phyloP scores from a whole-genome alignment of 2,888 invertebrate genomes.

The Liodrosophila aerea region DNA sequence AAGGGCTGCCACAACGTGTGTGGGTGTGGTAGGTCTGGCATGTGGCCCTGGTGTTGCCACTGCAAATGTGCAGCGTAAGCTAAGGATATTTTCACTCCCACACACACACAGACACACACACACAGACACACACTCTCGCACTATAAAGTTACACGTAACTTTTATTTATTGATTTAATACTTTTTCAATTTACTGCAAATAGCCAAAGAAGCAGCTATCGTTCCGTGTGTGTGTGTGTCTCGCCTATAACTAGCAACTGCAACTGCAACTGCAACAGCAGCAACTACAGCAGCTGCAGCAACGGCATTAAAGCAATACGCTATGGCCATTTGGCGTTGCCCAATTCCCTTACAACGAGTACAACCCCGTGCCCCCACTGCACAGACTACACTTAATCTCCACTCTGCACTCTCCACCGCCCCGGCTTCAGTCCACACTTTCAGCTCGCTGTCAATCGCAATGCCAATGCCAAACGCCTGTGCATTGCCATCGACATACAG shows the following conservation, averaged over 20 bases:
- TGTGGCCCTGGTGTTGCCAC: not conserved
- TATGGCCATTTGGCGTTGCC: constrained; percentile 45
- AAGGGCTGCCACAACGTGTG: constrained; percentile 6
- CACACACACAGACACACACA: constrained; percentile 51
- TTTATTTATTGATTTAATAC: constrained; percentile 76
- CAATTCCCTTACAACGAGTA: constrained; percentile 23
- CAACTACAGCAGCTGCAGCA: constrained; percentile 21
- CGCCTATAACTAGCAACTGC: constrained; percentile 60
- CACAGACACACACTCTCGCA: constrained; percentile 37
- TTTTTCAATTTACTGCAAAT: constrained; percentile 76
- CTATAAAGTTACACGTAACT: constrained; percentile 57
- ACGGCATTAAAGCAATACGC: constrained; percentile 44
- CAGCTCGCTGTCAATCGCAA: constrained; percentile 24
- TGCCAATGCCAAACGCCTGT: constrained; percentile 29
- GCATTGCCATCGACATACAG: constrained; percentile 39
- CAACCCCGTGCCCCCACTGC: constrained; percentile 3
- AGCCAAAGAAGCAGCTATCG: constrained; percentile 64
- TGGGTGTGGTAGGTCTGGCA: too few species aligned
- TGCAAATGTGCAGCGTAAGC: constrained; percentile 71
- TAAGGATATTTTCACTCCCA: constrained; percentile 33
- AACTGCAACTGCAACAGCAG: constrained; percentile 22
- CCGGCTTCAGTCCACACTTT: not conserved
- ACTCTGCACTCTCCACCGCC: too few species aligned
- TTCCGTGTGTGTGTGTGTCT: constrained; percentile 27
- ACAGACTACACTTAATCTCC: too few species aligned